Conservation (phyloP, 2,113 vertebrate genomes). For the Gymnocephalus cernua region DNA sequence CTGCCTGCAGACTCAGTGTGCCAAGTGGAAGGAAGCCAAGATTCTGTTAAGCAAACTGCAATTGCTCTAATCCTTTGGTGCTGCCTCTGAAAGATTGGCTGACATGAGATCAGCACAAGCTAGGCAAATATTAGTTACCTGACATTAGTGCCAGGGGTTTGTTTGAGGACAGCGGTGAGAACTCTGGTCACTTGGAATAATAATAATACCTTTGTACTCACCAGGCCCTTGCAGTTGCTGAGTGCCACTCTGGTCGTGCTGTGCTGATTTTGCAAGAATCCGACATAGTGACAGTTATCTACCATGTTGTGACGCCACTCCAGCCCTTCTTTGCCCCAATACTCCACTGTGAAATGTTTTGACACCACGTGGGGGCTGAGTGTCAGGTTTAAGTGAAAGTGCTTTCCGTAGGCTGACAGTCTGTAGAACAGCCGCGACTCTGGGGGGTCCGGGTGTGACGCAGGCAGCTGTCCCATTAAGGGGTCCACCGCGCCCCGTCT, state of each 20-base stretch:
- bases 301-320: slow-evolving; percentile 91
- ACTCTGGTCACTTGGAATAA: not conserved
- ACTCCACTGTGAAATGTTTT: slow-evolving; percentile 97
- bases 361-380: slow-evolving; percentile 97
- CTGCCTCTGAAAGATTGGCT: slow-evolving; percentile 44
- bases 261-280: slow-evolving; percentile 92
- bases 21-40: slow-evolving; percentile 63
- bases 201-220: slow-evolving; percentile 83
- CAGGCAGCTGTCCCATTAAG: slow-evolving; percentile 41
- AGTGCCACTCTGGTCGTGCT: slow-evolving; percentile 93
- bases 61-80: slow-evolving; percentile 59
- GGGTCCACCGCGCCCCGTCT: slow-evolving; percentile 86
- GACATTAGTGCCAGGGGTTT: slow-evolving; percentile 7
- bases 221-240: slow-evolving; percentile 97
- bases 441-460: slow-evolving; percentile 85
- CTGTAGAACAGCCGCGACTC: slow-evolving; percentile 95
- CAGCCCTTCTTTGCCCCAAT: slow-evolving; percentile 94
- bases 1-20: slow-evolving; percentile 38
- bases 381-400: slow-evolving; percentile 98
- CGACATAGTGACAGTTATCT: slow-evolving; percentile 96
- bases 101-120: slow-evolving; percentile 39
- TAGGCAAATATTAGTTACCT: slow-evolving; percentile 19
- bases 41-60: slow-evolving; percentile 58
- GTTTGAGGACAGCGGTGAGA: slow-evolving; percentile 14
- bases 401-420: slow-evolving; percentile 98